A percentile compares a stretch with the other conserved stretches of the same genome.
Evolutionary conservation across 2,797 vertebrate genomes (phyloP).

Genomic region (Numenius phaeopus): DNA sequence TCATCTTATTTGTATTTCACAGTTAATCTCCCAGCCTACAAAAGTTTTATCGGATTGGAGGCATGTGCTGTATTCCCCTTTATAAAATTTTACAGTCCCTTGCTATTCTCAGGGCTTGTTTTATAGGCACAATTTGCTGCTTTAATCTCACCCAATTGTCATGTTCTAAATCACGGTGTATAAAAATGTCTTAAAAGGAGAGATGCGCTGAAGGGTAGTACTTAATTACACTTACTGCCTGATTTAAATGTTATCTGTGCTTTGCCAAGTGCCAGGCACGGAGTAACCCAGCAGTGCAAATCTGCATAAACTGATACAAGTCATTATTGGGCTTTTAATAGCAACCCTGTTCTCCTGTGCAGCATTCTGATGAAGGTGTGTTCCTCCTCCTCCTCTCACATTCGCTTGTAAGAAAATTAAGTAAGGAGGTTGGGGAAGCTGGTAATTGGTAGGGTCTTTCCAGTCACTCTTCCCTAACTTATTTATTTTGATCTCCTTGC

Average conservation of each 20-base stretch:
- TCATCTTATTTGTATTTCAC: constrained; percentile 79
- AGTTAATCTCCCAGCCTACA: constrained; percentile 80
- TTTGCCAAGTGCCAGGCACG: constrained; percentile 69
- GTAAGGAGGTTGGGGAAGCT: not conserved
- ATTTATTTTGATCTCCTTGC: not conserved
- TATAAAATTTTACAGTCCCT: constrained; percentile 81
- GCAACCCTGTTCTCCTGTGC: constrained; percentile 28
- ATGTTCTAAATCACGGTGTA: constrained; percentile 81
- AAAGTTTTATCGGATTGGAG: constrained; percentile 81
- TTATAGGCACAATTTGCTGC: constrained; percentile 83
- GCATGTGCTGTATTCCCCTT: constrained; percentile 79
- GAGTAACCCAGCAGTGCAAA: constrained; percentile 67
- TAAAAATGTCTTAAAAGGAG: constrained; percentile 81
- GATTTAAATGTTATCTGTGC: constrained; percentile 80
- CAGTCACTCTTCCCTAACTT: not conserved
- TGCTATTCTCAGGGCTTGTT: constrained; percentile 80
- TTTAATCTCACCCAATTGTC: constrained; percentile 83
- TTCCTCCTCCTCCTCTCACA: constrained; percentile 24
- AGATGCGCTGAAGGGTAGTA: constrained; percentile 78
- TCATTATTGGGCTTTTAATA: constrained; percentile 75
- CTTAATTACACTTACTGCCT: constrained; percentile 84
- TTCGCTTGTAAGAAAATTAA: constrained; percentile 25
- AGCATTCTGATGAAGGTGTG: constrained; percentile 45
- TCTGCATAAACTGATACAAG: constrained; percentile 77
- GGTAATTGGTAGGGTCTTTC: constrained; percentile 16